A percentile compares a stretch with the other conserved stretches of the same genome.
Evolutionary conservation across 2,888 invertebrate species (phyloP).

Genomic region (Epinotia nisella): DNA sequence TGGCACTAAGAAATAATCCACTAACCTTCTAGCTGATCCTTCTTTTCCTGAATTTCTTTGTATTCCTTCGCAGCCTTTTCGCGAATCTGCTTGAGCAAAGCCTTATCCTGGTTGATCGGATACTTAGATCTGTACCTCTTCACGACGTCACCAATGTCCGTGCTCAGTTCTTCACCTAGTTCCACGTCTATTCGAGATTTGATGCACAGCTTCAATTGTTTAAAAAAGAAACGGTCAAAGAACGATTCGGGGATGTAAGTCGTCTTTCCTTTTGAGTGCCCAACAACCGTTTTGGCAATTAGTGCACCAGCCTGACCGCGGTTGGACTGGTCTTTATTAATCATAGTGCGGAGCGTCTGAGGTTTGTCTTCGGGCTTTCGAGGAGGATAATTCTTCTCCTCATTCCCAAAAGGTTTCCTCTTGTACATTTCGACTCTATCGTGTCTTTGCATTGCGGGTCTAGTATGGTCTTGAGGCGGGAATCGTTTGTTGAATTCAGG

Average conservation of each 20-base stretch:
- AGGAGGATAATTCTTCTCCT: constrained; percentile 6
- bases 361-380: background rate
- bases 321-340: constrained; percentile 42
- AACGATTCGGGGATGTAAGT: background rate
- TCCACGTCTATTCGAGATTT: constrained; percentile 50
- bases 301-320: constrained; percentile 44
- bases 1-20: background rate
- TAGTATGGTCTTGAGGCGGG: background rate
- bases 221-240: background rate
- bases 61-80: constrained; percentile 25
- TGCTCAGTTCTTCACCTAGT: constrained; percentile 45
- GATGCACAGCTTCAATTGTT: constrained; percentile 48
- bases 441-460: background rate
- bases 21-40: constrained; percentile 7
- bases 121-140: constrained; percentile 46
- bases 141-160: constrained; percentile 35
- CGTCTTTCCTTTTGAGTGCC: constrained; percentile 6
- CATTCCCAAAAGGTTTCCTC: background rate
- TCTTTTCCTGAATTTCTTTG: background rate
- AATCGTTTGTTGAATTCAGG: background rate
- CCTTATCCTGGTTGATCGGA: constrained; percentile 23
- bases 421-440: background rate
- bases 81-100: constrained; percentile 30
- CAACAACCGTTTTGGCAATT: constrained; percentile 38
- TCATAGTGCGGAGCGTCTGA: background rate